A percentile compares a stretch with the other conserved stretches of the same genome.
Evolutionary conservation across 2,113 vertebrate species (phyloP).

Genomic region (Melanerpes formicivorus): DNA sequence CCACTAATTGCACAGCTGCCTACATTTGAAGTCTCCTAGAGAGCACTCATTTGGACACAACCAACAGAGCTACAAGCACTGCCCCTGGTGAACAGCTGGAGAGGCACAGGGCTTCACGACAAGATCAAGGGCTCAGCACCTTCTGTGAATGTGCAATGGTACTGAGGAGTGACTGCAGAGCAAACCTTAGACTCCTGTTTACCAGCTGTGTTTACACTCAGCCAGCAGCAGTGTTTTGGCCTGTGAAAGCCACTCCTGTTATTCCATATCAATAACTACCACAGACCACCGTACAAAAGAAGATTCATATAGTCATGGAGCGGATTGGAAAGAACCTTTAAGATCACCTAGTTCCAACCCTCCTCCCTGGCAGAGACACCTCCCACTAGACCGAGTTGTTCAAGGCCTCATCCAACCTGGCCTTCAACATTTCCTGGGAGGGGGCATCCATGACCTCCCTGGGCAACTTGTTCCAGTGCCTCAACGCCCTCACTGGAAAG

Average conservation of each 20-base stretch:
- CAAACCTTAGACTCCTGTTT: neutral
- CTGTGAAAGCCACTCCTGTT: neutral
- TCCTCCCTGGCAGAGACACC: too few species aligned
- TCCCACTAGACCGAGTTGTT: too few species aligned
- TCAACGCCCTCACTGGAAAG: too few species aligned
- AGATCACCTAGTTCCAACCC: too few species aligned
- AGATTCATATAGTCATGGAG: too few species aligned
- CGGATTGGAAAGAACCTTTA: too few species aligned
- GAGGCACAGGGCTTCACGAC: neutral
- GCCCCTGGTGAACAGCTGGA: neutral
- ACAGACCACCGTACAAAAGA: neutral
- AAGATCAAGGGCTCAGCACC: neutral
- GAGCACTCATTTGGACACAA: neutral
- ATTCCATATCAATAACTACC: neutral
- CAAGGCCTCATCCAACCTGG: too few species aligned
- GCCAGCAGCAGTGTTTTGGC: neutral
- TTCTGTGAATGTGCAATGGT: neutral
- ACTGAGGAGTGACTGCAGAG: neutral
- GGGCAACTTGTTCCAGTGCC: too few species aligned
- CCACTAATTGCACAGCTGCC: neutral
- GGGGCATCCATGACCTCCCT: too few species aligned
- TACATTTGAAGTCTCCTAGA: neutral
- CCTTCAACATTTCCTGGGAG: too few species aligned
- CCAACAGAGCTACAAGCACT: neutral
- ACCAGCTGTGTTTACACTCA: conserved; percentile 25